Evolutionary conservation across 2,888 invertebrate species (phyloP).

Genomic region (Drosophila paramelanica): DNA sequence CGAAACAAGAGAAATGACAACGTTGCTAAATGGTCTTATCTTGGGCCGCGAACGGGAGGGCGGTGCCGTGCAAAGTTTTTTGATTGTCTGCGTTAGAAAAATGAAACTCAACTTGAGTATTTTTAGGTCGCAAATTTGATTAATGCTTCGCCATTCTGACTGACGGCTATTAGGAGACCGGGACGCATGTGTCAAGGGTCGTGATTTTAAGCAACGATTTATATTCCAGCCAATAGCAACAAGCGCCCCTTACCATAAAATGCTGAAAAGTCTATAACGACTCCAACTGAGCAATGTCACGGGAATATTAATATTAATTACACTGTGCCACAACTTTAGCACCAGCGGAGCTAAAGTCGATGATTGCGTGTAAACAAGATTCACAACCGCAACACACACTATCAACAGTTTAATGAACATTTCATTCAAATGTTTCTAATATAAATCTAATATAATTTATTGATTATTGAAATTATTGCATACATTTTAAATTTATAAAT

Average conservation of each 20-base stretch:
- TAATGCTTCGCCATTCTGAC: conserved; percentile 68
- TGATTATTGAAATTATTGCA: too few relatives aligned
- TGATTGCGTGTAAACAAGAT: too few relatives aligned
- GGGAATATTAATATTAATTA: conserved; percentile 54
- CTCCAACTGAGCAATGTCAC: conserved; percentile 10
- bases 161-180: conserved; percentile 67
- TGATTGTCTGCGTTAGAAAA: conserved; percentile 70
- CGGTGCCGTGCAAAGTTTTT: conserved; percentile 64
- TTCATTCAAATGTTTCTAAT: too few relatives aligned
- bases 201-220: conserved; percentile 70
- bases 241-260: conserved; percentile 47
- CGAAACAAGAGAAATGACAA: conserved; percentile 80
- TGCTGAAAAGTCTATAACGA: conserved; percentile 47
- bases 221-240: conserved; percentile 67
- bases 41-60: conserved; percentile 7
- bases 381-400: too few relatives aligned
- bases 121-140: conserved; percentile 76
- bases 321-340: neutral
- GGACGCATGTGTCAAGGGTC: conserved; percentile 51
- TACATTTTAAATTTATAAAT: too few relatives aligned
- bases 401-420: too few relatives aligned
- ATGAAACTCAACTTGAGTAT: conserved; percentile 63
- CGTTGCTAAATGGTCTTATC: conserved; percentile 80
- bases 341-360: neutral
- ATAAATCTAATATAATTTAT: too few relatives aligned